Evolutionary conservation across 2,113 vertebrate species (phyloP).

Genomic region (Rhinolophus ferrumequinum): DNA sequence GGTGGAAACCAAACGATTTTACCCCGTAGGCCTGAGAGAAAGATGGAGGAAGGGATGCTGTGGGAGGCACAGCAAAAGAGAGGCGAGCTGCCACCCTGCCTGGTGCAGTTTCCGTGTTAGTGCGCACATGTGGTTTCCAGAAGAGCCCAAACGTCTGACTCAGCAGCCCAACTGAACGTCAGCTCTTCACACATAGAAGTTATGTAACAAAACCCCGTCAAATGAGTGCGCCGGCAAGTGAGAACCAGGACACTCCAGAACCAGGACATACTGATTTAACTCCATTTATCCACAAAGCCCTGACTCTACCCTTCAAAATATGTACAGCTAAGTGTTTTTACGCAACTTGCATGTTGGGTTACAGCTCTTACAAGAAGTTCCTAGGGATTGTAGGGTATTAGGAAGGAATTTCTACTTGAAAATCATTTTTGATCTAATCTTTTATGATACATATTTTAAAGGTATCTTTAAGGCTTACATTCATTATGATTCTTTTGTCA

Average conservation of each 20-base stretch:
- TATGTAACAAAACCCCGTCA: conserved; percentile 48
- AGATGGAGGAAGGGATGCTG: neutral
- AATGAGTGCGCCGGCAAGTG: neutral
- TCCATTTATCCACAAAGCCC: neutral
- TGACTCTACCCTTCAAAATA: neutral
- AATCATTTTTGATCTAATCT: conserved; percentile 2
- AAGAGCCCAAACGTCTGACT: conserved; percentile 42
- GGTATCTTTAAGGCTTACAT: neutral
- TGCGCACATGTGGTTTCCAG: conserved; percentile 45
- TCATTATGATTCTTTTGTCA: neutral
- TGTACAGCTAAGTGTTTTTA: neutral
- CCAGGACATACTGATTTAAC: neutral
- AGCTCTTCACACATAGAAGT: conserved; percentile 11
- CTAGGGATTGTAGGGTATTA: neutral
- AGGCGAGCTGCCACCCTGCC: neutral
- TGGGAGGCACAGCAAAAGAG: neutral
- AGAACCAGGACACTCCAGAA: neutral
- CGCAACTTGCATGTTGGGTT: neutral
- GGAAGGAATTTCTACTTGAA: neutral
- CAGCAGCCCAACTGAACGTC: conserved; percentile 17
- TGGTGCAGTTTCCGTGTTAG: neutral
- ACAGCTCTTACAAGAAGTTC: neutral
- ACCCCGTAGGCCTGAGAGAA: neutral
- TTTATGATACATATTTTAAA: neutral
- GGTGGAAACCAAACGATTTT: conserved; percentile 30